Evolutionary conservation across 1,140 invertebrate species (phyloP).

Genomic region (Atta cephalotes): DNA sequence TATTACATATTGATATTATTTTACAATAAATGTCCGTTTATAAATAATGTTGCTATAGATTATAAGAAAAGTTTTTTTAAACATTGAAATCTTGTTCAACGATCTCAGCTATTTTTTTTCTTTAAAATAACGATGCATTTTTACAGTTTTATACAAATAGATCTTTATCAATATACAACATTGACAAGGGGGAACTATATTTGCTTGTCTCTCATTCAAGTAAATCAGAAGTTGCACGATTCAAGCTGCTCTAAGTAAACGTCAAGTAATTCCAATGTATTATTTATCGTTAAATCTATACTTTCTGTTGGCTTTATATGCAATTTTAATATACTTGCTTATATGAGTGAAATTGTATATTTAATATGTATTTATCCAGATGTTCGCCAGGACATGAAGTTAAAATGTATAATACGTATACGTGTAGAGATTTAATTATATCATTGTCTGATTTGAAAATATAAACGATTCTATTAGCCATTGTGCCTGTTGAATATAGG

Average conservation of each 20-base stretch:
- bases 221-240: constrained; percentile 66
- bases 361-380: constrained; percentile 71
- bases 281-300: constrained; percentile 74
- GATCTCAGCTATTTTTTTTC: constrained; percentile 68
- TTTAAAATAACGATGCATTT: constrained; percentile 55
- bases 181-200: constrained; percentile 70
- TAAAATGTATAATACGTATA: constrained; percentile 30
- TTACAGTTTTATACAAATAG: constrained; percentile 68
- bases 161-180: constrained; percentile 37
- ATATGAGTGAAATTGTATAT: constrained; percentile 76
- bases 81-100: not conserved
- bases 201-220: constrained; percentile 61
- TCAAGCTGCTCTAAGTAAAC: constrained; percentile 66
- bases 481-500: constrained; percentile 31
- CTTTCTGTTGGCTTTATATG: constrained; percentile 69
- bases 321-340: constrained; percentile 74
- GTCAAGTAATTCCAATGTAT: constrained; percentile 74
- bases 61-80: not conserved
- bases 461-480: constrained; percentile 25
- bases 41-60: not conserved
- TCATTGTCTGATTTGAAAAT: constrained; percentile 40
- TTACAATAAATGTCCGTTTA: not conserved
- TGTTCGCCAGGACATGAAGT: constrained; percentile 73
- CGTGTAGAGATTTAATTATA: constrained; percentile 36
- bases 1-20: constrained; percentile 4